Base-by-base conservation (phyloP, 1,140 invertebrate species). In the Stratiolaelaps scimitus region DNA sequence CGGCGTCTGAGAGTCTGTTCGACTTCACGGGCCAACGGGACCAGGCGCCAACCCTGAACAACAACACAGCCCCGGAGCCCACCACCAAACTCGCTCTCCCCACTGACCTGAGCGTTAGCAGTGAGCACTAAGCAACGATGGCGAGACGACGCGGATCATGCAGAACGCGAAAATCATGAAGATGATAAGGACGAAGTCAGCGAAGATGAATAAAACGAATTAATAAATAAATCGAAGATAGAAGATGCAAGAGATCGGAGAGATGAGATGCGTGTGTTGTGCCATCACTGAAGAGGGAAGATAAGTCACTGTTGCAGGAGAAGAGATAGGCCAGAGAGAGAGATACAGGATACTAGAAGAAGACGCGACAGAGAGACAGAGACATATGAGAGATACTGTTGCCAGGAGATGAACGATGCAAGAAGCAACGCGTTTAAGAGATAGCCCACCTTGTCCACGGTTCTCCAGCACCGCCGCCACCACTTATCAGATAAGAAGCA, bases 401-500 rank as follows among this genome's bases (percentile, higher is more conserved):
- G n/a, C n/a, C n/a, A n/a, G n/a, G n/a, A n/a, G n/a, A n/a, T n/a
- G n/a, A n/a, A n/a, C n/a, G n/a, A n/a, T n/a, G n/a, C 47, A 48
- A 23, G 53, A 60, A 60, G 53, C 34, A 60, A 23, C 19, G 47
- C 47, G 20, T 17, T 60, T 26, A 26, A 60, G 34, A 60, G 26
- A 34, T 34, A 26, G 26, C 26, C 26, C 17, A 60, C 53, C 26
- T 29, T 34, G 34, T 34, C 34, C 53, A 60, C 53, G 53, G 53
- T 60, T 60, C 53, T 60, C 53, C 53, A 60, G 53, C 53, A 60
- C 53, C 53, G 53, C 26, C 26, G 15, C 34, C 28, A 28, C 47
- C 53, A 29, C 53, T 34, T 34, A 26, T 48, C 26, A 40, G 10
- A 40, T 40, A 40, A 40, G n/a, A n/a, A 40, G 10, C 34, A 40